Evolutionary conservation across 2,888 invertebrate genomes (phyloP), one percentile per base, ranked within the genome.

Genomic region (Bimastos eiseni): DNA sequence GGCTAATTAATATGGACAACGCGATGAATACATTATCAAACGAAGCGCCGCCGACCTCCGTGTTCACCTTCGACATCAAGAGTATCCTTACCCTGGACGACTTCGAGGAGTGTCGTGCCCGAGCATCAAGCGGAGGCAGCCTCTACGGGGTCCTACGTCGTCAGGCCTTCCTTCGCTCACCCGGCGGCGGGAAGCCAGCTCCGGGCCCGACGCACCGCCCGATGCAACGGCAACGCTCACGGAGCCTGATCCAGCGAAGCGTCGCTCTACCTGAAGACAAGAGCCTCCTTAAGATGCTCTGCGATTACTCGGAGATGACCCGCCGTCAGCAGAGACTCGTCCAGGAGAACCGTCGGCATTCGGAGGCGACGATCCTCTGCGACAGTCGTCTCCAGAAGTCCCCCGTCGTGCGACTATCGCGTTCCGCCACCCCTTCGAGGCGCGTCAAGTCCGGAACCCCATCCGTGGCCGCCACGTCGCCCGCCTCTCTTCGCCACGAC

Each of bases 81-180:
- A 55, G 19, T 37, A 90, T 90, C 36, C 84, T 38, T 15, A 86
- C 83, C 38, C 83, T 90, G 30, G 91, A 91, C 49, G 90, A 89
- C 15, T 91, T 91, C 55, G 91, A 91, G 24, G 91, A 92, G 84
- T 91, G 89, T 83, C 90, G 91, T 30, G 92, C 92, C 33, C 49
- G 92, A 41, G 92, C 92, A 24, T 89, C 84, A 21, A 92, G 92
- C 89, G 92, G 92, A 6, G 92, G 92, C 33, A 91, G 91, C 55
- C 89, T 92, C 37, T 92, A 92, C 90, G 92, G 92, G 34, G 89
- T 92, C 33, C 83, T 92, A 70, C 70, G 91, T 38, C 91, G 91
- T 19, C 92, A 92, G 90, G 92, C 89, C 21, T 36, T 91, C 55
- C n/a, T 89, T 11, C 70, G 86, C 19, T 86, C 86, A 5, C 86